These are phyloP conservation scores for Urophycis tenuis DNA, from an alignment of 2,797 vertebrate species.

Conservation along the genomic window DNA sequence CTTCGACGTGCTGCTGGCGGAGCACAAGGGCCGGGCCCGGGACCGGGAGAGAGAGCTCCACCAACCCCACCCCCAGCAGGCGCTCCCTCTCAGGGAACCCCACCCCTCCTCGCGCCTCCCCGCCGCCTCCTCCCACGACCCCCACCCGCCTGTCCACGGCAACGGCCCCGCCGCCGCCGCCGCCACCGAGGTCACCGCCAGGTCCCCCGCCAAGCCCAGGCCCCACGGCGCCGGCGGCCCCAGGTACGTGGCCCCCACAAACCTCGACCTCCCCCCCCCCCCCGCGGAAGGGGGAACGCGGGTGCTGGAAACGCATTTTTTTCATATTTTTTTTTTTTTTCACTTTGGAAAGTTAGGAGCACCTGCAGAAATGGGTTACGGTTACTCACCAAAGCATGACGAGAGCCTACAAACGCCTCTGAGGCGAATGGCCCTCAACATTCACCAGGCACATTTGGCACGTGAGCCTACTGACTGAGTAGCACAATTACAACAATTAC, in stretches of 20 bases:
- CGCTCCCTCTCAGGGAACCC: slow-evolving; percentile 96
- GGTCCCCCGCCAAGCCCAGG: slow-evolving; percentile 84
- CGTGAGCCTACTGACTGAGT: too few relatives aligned
- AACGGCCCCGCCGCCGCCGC: slow-evolving; percentile 73
- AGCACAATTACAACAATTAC: too few relatives aligned
- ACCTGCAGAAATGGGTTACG: too few relatives aligned
- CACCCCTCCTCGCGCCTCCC: slow-evolving; percentile 82
- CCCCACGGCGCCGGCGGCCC: slow-evolving; percentile 95
- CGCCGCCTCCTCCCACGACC: slow-evolving; percentile 68
- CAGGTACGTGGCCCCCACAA: slow-evolving; percentile 77
- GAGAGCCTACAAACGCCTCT: too few relatives aligned
- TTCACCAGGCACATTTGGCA: too few relatives aligned
- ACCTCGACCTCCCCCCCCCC: too few relatives aligned
- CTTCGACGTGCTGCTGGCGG: slow-evolving; percentile 92
- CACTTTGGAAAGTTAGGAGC: too few relatives aligned
- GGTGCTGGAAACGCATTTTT: too few relatives aligned
- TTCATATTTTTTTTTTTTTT: too few relatives aligned
- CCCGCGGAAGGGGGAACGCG: too few relatives aligned
- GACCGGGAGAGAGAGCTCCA: slow-evolving; percentile 94
- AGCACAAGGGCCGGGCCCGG: slow-evolving; percentile 97
- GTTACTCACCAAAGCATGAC: too few relatives aligned
- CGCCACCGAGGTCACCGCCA: slow-evolving; percentile 80
- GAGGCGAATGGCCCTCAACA: too few relatives aligned
- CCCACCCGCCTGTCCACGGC: slow-evolving; percentile 84
- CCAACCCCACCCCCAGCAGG: slow-evolving; percentile 87